phyloP scores from a whole-genome alignment of 2,888 invertebrate species.

The Anthoptus insignis region DNA sequence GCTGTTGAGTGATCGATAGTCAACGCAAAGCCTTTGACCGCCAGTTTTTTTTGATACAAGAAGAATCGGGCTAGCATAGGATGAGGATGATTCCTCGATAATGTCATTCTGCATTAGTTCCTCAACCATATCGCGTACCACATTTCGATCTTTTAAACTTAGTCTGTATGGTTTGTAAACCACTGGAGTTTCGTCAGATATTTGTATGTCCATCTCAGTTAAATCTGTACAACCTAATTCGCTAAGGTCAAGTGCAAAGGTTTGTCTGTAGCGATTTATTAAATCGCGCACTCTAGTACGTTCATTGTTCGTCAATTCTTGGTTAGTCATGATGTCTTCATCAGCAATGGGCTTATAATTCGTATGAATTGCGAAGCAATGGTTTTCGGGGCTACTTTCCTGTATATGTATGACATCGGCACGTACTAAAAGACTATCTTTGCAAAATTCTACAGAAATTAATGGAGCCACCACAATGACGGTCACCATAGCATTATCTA shows the following conservation, averaged over 20 bases:
- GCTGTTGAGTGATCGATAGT: slow-evolving; percentile 15
- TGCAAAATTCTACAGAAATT: neutral
- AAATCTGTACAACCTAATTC: slow-evolving; percentile 34
- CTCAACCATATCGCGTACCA: too few species aligned
- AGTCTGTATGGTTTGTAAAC: slow-evolving; percentile 34
- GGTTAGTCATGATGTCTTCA: too few species aligned
- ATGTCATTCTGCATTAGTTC: too few species aligned
- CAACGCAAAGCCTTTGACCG: too few species aligned
- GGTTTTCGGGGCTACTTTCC: too few species aligned
- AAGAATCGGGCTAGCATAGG: too few species aligned
- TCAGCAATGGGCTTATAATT: too few species aligned
- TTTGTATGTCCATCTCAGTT: slow-evolving; percentile 27
- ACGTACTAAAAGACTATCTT: neutral
- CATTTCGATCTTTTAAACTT: slow-evolving; percentile 37
- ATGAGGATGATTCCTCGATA: too few species aligned
- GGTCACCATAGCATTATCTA: neutral
- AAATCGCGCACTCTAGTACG: too few species aligned
- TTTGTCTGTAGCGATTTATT: slow-evolving; percentile 33
- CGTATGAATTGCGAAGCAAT: too few species aligned
- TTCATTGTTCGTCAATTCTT: too few species aligned
- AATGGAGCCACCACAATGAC: neutral
- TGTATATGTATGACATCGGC: neutral
- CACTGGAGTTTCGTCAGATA: slow-evolving; percentile 31
- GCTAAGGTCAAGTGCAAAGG: slow-evolving; percentile 37
- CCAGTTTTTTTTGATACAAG: too few species aligned